Percentiles rank a stretch among this genome's conserved stretches.
Evolutionary conservation across 1,140 invertebrate species (phyloP).

Genomic region (Pissodes strobi): DNA sequence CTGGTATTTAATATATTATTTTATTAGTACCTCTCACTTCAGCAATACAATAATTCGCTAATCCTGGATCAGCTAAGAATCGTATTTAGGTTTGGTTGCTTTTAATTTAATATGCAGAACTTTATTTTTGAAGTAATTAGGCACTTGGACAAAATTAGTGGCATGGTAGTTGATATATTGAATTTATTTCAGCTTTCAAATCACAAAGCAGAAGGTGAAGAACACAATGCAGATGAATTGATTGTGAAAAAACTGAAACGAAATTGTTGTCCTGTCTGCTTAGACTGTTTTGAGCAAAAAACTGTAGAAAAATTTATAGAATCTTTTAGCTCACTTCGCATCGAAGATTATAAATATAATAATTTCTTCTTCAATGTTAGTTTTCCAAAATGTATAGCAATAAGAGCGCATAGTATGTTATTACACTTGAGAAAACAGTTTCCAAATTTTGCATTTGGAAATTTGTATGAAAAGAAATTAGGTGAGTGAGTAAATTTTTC

Average conservation of each 20-base stretch:
- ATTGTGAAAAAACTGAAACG: slow-evolving; percentile 44
- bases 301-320: slow-evolving; percentile 56
- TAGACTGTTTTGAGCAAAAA: slow-evolving; percentile 66
- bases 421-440: slow-evolving; percentile 55
- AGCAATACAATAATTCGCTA: background rate
- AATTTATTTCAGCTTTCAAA: background rate
- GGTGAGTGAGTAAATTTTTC: no score
- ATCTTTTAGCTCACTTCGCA: slow-evolving; percentile 53
- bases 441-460: slow-evolving; percentile 41
- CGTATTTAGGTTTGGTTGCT: no score
- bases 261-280: slow-evolving; percentile 62
- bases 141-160: no score
- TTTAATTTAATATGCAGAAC: no score
- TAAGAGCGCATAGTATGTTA: slow-evolving; percentile 58
- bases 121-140: no score
- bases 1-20: background rate
- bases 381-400: slow-evolving; percentile 54
- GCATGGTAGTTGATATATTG: no score
- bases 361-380: slow-evolving; percentile 56
- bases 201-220: slow-evolving; percentile 3
- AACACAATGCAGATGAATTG: slow-evolving; percentile 21
- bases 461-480: slow-evolving; percentile 26
- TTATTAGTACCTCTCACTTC: background rate
- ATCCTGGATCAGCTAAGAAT: no score
- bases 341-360: slow-evolving; percentile 54